Evolutionary conservation across 2,113 vertebrate genomes (phyloP), one percentile per base, ranked within the genome.

Genomic region (Pollachius pollachius): DNA sequence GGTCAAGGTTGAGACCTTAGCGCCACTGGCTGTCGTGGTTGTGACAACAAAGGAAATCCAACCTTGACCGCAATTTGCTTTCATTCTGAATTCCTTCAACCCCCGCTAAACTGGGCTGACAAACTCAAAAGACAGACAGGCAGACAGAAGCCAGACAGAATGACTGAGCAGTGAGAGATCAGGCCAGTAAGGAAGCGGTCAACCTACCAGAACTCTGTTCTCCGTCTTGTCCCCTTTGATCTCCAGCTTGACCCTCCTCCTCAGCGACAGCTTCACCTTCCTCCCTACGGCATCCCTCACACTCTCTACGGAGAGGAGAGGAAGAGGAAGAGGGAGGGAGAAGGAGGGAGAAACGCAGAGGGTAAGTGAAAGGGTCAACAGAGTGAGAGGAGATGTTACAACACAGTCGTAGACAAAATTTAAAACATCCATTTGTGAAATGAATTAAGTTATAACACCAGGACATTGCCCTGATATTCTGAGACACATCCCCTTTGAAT

Each of bases 141-240:
- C 52, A 8, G 54, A 57, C 54, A 17, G 15, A 57, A 3, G 54
- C 17, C 15, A 57, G 54, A 57, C 54, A 57, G 54, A 57, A n/a
- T 5, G 54, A 16, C n/a, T 5, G 4, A 57, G 54, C 54, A 57
- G 54, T 48, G 15, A 57, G 54, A 57, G 54, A 48, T 6, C 11
- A 11, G 2, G 41, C 41, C 41, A 48, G 41, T 13, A 48, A 9
- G 41, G 15, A 17, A n/a, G 54, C 15, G 15, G 54, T n/a, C 54
- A 6, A 91, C 96, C 96, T 88, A 98, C 97, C 96, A 99, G 66
- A 65, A 99, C 95, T 92, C 92, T 94, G 91, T 98, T 98, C 81
- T 98, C 97, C 65, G 96, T 93, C 92, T 94, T 96, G 90, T 99
- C 97, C 73, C 93, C 96, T 89, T 98, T 99, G 71, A 95, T 92